Percentiles rank a stretch among this genome's conserved stretches.
These are phyloP conservation scores for Philereme transversata DNA, from an alignment of 2,888 invertebrate species.

Conservation along the genomic window DNA sequence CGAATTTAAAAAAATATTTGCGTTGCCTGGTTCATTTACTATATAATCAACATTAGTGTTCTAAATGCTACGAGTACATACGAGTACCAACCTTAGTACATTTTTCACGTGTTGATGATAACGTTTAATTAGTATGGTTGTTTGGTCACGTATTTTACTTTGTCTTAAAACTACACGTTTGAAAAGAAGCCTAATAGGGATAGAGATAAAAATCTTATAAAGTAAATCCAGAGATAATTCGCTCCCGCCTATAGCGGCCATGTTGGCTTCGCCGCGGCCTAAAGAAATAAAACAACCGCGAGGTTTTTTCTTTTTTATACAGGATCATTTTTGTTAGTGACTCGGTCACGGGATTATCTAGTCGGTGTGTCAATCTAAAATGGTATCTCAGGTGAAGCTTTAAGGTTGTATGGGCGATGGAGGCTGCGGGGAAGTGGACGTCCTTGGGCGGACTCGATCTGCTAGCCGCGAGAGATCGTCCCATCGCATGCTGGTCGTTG, in stretches of 20 bases:
- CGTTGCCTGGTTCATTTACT: slow-evolving; percentile 14
- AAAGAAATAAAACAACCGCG: slow-evolving; percentile 80
- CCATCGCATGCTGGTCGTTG: slow-evolving; percentile 80
- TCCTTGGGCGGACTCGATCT: slow-evolving; percentile 84
- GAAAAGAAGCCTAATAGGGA: slow-evolving; percentile 44
- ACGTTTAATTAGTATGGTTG: slow-evolving; percentile 5
- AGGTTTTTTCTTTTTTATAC: slow-evolving; percentile 77
- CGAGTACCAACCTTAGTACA: not conserved
- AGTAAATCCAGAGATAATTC: slow-evolving; percentile 73
- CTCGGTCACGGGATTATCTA: slow-evolving; percentile 68
- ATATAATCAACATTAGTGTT: not conserved
- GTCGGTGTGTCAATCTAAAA: slow-evolving; percentile 44
- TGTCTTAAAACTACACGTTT: slow-evolving; percentile 45
- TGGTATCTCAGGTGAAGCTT: slow-evolving; percentile 42
- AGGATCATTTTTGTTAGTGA: slow-evolving; percentile 83
- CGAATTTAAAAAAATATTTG: slow-evolving; percentile 51
- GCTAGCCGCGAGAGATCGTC: slow-evolving; percentile 81
- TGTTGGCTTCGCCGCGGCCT: slow-evolving; percentile 71
- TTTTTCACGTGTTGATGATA: slow-evolving; percentile 5
- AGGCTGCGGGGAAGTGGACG: slow-evolving; percentile 74
- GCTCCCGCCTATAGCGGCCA: slow-evolving; percentile 75
- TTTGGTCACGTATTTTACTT: slow-evolving; percentile 22
- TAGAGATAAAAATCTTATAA: slow-evolving; percentile 61
- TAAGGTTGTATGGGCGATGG: slow-evolving; percentile 54
- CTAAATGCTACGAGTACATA: not conserved